A percentile compares a stretch with the other conserved stretches of the same genome.
Evolutionary conservation across 2,888 invertebrate species (phyloP).

Genomic region (Drosophila infuscata): DNA sequence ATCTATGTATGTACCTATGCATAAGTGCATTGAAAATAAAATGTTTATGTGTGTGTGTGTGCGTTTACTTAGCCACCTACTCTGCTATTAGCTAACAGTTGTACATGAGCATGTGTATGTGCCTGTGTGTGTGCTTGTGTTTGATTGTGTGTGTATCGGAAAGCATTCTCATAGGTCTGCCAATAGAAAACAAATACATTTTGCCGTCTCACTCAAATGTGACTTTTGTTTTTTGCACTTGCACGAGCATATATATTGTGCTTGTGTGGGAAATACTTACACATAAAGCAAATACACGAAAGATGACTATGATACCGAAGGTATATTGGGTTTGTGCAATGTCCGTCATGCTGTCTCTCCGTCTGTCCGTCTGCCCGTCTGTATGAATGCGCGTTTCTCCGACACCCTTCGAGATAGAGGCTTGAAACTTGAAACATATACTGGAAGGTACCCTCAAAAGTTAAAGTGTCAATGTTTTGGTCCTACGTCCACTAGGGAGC

Average conservation of each 20-base stretch:
- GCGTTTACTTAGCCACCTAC: neutral
- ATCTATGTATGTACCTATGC: neutral
- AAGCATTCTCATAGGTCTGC: slow-evolving; percentile 40
- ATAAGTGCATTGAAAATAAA: neutral
- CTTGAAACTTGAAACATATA: too few relatives aligned
- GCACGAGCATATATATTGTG: neutral
- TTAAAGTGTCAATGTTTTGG: too few relatives aligned
- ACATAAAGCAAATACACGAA: neutral
- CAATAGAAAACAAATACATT: slow-evolving; percentile 38
- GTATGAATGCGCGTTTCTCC: too few relatives aligned
- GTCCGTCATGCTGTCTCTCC: too few relatives aligned
- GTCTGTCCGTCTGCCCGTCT: too few relatives aligned
- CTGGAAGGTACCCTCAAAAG: too few relatives aligned
- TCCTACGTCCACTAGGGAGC: too few relatives aligned
- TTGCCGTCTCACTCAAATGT: slow-evolving; percentile 45
- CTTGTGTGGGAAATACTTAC: neutral
- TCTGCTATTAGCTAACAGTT: slow-evolving; percentile 7
- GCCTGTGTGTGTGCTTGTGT: slow-evolving; percentile 1
- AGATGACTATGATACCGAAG: neutral
- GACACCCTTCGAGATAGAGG: too few relatives aligned
- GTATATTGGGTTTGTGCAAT: too few relatives aligned
- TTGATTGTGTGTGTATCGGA: slow-evolving; percentile 3
- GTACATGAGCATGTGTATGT: slow-evolving; percentile 9
- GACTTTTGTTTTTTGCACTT: slow-evolving; percentile 14
- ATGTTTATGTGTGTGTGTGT: neutral